A percentile compares a stretch with the other conserved stretches of the same genome.
phyloP scores from a whole-genome alignment of 2,113 vertebrate genomes.

The Triplophysa rosa region DNA sequence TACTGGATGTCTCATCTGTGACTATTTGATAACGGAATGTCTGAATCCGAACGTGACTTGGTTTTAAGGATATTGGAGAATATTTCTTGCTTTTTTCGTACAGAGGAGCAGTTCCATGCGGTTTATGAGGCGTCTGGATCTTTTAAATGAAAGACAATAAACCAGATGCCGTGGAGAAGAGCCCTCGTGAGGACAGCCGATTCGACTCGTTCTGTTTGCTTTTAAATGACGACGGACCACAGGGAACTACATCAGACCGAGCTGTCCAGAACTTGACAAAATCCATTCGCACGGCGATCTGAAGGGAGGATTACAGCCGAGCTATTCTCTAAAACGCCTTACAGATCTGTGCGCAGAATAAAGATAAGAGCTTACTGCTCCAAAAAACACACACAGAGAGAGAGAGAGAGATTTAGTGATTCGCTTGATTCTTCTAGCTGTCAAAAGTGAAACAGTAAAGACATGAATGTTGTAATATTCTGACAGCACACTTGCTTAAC shows the following conservation, averaged over 20 bases:
- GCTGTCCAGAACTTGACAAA: constrained; percentile 13
- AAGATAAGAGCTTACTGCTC: constrained; percentile 28
- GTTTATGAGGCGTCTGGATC: not conserved
- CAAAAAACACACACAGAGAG: constrained; percentile 25
- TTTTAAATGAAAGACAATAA: constrained; percentile 26
- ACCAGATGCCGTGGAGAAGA: not conserved
- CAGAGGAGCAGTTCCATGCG: not conserved
- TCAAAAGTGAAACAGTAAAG: not conserved
- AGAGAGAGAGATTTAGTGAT: not conserved
- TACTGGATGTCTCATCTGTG: not conserved
- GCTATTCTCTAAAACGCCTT: constrained; percentile 3
- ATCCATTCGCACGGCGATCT: constrained; percentile 15
- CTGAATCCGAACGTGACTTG: not conserved
- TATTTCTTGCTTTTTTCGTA: not conserved
- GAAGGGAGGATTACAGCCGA: constrained; percentile 29
- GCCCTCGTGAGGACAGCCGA: not conserved
- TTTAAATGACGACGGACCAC: constrained; percentile 1
- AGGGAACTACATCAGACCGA: constrained; percentile 1
- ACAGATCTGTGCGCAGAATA: constrained; percentile 30
- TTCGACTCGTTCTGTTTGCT: not conserved
- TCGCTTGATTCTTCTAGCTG: not conserved
- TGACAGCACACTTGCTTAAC: no score
- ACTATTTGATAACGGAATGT: not conserved
- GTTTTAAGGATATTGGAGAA: not conserved
- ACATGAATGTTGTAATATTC: no score